Percentiles rank a stretch among this genome's conserved stretches.
These are phyloP conservation scores for Crotalus horridus DNA, from an alignment of 2,113 vertebrate species.

Conservation along the genomic window DNA sequence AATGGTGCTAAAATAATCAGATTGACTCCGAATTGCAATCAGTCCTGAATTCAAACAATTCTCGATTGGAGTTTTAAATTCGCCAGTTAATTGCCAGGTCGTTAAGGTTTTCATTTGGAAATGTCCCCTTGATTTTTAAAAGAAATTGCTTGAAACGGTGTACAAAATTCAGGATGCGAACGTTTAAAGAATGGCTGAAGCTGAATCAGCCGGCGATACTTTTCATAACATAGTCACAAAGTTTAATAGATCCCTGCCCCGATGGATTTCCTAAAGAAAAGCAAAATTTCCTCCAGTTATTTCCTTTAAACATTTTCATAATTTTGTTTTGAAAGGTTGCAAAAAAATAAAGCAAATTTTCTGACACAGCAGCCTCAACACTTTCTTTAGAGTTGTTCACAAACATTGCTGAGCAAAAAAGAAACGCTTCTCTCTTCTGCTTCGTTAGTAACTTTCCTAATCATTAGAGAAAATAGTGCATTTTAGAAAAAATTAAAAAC, in stretches of 20 bases:
- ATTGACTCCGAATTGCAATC: not conserved
- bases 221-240: not conserved
- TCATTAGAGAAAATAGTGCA: constrained; percentile 26
- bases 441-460: constrained; percentile 9
- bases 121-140: not conserved
- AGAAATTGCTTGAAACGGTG: not conserved
- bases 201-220: not conserved
- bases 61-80: not conserved
- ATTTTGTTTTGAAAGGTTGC: constrained; percentile 16
- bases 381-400: not conserved
- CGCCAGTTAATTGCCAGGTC: not conserved
- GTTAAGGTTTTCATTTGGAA: not conserved
- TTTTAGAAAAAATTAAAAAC: not conserved
- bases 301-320: not conserved
- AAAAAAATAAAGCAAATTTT: not conserved
- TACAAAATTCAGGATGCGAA: not conserved
- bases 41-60: not conserved
- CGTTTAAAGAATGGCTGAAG: not conserved
- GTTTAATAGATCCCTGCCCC: not conserved
- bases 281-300: not conserved
- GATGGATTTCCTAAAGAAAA: not conserved
- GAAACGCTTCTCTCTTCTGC: constrained; percentile 27
- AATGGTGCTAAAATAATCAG: not conserved
- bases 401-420: not conserved
- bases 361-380: not conserved